Conservation (phyloP, 2,113 vertebrate species). For the Heteronetta atricapilla region DNA sequence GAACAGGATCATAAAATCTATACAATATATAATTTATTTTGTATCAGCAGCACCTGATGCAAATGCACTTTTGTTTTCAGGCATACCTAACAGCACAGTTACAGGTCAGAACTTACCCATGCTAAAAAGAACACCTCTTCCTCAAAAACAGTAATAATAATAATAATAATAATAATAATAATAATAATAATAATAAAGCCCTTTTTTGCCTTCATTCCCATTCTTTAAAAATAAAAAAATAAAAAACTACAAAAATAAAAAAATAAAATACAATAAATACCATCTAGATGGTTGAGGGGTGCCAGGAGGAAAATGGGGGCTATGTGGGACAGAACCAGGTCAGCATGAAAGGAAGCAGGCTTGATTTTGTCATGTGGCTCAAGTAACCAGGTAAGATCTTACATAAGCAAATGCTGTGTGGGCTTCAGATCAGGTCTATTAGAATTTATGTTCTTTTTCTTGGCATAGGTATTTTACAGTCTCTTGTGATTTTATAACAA, state of each 20-base stretch:
- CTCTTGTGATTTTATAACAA: background rate
- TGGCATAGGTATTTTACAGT: background rate
- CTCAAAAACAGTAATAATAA: too few relatives aligned
- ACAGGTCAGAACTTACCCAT: background rate
- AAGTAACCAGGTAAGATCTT: background rate
- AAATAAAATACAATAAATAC: background rate
- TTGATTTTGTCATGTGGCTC: background rate
- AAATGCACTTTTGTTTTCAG: background rate
- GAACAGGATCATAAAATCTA: constrained; percentile 25
- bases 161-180: too few relatives aligned
- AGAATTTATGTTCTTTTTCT: background rate
- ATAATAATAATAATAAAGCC: too few relatives aligned
- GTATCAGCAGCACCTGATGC: background rate
- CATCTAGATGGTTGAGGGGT: background rate
- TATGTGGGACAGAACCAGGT: rapidly evolving
- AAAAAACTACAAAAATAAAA: too few relatives aligned
- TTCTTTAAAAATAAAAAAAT: background rate
- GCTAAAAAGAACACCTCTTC: background rate
- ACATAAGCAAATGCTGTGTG: background rate
- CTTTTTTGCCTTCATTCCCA: background rate
- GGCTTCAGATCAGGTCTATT: background rate
- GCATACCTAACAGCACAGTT: background rate
- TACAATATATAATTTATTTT: background rate
- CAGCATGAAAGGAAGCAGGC: background rate
- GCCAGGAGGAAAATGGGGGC: background rate